phyloP scores from a whole-genome alignment of 2,888 invertebrate species.

The Ypsolopha scabrella region DNA sequence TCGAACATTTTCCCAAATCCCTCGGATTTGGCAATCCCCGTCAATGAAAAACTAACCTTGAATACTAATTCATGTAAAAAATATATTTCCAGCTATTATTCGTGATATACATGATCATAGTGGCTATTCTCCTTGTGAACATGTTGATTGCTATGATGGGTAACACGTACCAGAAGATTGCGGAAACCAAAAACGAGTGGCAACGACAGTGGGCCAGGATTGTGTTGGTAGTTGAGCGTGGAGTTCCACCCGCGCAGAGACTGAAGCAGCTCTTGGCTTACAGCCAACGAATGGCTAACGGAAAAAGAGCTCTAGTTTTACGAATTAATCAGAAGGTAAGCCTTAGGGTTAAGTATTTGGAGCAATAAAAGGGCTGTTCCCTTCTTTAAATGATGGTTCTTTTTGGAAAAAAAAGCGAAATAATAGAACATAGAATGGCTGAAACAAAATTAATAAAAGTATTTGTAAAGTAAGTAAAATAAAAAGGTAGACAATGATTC shows the following conservation, averaged over 20 bases:
- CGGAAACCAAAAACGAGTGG: conserved; percentile 98
- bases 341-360: no score
- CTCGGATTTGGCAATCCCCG: no score
- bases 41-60: no score
- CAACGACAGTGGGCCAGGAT: conserved; percentile 98
- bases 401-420: no score
- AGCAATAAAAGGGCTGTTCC: no score
- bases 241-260: conserved; percentile 91
- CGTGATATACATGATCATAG: conserved; percentile 97
- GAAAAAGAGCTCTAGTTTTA: conserved; percentile 86
- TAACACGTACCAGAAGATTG: conserved; percentile 98
- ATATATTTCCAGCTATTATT: conserved; percentile 78
- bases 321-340: conserved; percentile 88
- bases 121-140: conserved; percentile 94
- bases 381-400: no score
- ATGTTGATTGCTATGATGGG: conserved; percentile 99
- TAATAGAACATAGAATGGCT: no score
- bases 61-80: no score
- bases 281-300: conserved; percentile 94
- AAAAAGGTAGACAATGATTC: no score
- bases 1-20: no score
- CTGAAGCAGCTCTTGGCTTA: conserved; percentile 89
- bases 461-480: no score
- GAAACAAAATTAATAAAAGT: no score
- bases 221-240: conserved; percentile 95